Base-by-base conservation (phyloP, 2,888 invertebrate genomes). In the Helicoverpa assulta region DNA sequence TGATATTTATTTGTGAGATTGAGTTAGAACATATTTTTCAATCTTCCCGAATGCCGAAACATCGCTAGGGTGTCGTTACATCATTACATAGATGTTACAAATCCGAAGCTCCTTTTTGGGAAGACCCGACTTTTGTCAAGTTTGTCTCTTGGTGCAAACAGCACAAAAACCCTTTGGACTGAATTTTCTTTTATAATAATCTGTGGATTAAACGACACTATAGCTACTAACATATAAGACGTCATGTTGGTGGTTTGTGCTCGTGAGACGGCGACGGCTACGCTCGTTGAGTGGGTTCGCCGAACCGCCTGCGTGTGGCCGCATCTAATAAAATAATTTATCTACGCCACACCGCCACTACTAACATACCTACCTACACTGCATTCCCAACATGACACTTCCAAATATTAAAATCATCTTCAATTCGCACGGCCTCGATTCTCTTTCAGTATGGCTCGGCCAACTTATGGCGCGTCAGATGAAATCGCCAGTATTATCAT, bases 241-340 rank as follows among this genome's bases (percentile, higher is more conserved):
- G 58, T 76, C 69, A 33, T 72, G n/a, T n/a, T 50, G 18, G 50
- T 18, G 8, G 50, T 50, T 8, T 21, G n/a, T 52, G 53, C 62
- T 47, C 62, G 37, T 58, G 53, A 40, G 60, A 68, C 69, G 68
- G 75, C 73, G 75, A 70, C 70, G 40, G 66, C 56, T 58, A 33
- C 50, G 79, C 40, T 33, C 19, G 57, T 58, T 67, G 75, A 70
- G 76, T 78, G 79, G 75, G 84, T 83, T 86, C 85, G 84, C 77
- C 86, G 85, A 83, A 86, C 81, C 68, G 76, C 63, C 65, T 80
- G 83, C 81, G 86, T 87, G 85, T 85, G 86, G 84, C 84, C 84
- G 80, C 70, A 59, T 72, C 63, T 70, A 78, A 69, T 74, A 81
- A 78, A 78, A 75, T 71, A 81, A 76, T 70, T 66, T 73, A 76